phyloP scores from a whole-genome alignment of 2,113 vertebrate genomes.

The Prochilodus magdalenae region DNA sequence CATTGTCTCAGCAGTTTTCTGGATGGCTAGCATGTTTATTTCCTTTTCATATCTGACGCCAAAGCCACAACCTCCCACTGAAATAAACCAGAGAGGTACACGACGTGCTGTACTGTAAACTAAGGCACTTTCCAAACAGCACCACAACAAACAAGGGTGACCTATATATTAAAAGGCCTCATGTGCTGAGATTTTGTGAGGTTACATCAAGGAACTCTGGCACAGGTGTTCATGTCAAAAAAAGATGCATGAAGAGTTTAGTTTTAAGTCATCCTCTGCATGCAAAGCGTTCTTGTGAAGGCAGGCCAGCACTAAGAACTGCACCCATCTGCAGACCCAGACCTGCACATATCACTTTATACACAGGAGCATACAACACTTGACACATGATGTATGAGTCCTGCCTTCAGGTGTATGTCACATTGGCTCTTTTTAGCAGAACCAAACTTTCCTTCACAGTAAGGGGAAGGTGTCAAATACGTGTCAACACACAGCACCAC shows the following conservation, averaged over 20 bases:
- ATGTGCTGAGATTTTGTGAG: not conserved
- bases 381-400: not conserved
- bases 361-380: not conserved
- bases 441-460: not conserved
- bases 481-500: not conserved
- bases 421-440: not conserved
- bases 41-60: slow-evolving; percentile 22
- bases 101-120: slow-evolving; percentile 33
- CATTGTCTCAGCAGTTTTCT: slow-evolving; percentile 48
- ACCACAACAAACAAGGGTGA: not conserved
- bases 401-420: not conserved
- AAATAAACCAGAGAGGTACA: slow-evolving; percentile 21
- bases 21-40: slow-evolving; percentile 38
- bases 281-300: not conserved
- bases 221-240: not conserved
- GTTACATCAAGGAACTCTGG: not conserved
- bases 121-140: not conserved
- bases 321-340: not conserved
- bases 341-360: not conserved
- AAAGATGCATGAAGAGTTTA: no score
- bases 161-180: not conserved
- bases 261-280: not conserved
- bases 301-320: slow-evolving; percentile 20
- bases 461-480: not conserved
- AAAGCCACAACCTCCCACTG: slow-evolving; percentile 15